These are phyloP conservation scores for Callorhinus ursinus DNA, from an alignment of 2,113 vertebrate genomes.

Conservation along the genomic window DNA sequence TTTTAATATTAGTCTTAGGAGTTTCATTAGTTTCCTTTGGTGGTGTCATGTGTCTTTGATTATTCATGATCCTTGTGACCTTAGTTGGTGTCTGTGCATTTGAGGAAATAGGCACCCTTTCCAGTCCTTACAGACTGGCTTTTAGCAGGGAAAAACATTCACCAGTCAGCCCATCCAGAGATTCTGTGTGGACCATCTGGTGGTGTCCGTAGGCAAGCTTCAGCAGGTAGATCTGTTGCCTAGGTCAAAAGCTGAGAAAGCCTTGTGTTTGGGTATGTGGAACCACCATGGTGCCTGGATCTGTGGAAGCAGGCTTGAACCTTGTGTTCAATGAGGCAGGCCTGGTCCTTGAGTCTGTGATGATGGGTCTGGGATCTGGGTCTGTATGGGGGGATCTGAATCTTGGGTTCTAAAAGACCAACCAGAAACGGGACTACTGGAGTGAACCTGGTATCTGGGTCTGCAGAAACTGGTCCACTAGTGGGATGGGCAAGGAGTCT, in stretches of 20 bases:
- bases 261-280: background rate
- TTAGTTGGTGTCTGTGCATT: background rate
- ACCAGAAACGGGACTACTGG: background rate
- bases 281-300: background rate
- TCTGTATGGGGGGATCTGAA: background rate
- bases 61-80: background rate
- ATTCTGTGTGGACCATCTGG: background rate
- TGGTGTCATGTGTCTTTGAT: background rate
- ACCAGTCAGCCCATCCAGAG: background rate
- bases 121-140: background rate
- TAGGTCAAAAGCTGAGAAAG: background rate
- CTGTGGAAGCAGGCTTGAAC: background rate
- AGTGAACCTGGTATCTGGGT: background rate
- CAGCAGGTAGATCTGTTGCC: background rate
- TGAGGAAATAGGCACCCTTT: background rate
- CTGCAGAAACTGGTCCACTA: background rate
- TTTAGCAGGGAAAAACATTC: background rate
- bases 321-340: background rate
- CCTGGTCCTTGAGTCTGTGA: background rate
- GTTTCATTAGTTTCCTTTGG: background rate
- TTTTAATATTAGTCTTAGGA: background rate
- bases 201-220: background rate
- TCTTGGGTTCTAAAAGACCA: background rate
- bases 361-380: background rate
- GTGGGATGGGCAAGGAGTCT: background rate